Base-by-base conservation (phyloP, 2,888 invertebrate genomes). In the Eupithecia dodoneata region DNA sequence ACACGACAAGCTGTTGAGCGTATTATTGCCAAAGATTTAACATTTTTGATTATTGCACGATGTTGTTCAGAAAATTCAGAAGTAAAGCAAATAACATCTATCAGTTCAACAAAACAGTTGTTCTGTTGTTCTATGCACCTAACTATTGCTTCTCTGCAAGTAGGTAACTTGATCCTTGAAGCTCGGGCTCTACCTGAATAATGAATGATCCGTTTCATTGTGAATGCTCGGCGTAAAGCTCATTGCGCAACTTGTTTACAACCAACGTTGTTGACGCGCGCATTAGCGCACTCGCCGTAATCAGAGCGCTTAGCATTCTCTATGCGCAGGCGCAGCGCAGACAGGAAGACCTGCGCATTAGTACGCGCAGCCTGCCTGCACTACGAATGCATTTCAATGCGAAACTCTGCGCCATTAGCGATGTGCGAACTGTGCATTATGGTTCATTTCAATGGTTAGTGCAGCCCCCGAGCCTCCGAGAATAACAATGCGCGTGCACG, bases 291-390 rank as follows among this genome's bases (percentile, higher is more conserved):
- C 30, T 74, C 15, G 42, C 72, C 47, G 44, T 76, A 74, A 66
- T 42, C 76, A 72, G 65, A 65, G 70, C 69, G 65, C 74, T 79
- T 79, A 76, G 74, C 76, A 76, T 76, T 69, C 78, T 59, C 42
- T 65, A 67, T 12, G 69, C 69, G 69, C 47, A 41, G 59, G 63
- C 63, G 74, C 75, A n/a, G 18, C 69, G 69, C 47, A 65, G 65
- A 74, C 78, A 76, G 78, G 76, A 76, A 75, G 69, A 66, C 44
- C 67, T 45, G 70, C 30, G 70, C 70, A 71, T 71, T 45, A 72
- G 75, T 55, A 75, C 42, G 71, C 75, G 42, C 63, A 12, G 75
- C 10, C 44, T 69, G 63, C 49, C 42, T 69, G 71, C 52, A 44
- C 41, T 52, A 55, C 30, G 72, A 74, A 74, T 77, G 66, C 52